These are phyloP conservation scores for Drepana falcataria DNA, from an alignment of 2,888 invertebrate genomes.

Conservation along the genomic window DNA sequence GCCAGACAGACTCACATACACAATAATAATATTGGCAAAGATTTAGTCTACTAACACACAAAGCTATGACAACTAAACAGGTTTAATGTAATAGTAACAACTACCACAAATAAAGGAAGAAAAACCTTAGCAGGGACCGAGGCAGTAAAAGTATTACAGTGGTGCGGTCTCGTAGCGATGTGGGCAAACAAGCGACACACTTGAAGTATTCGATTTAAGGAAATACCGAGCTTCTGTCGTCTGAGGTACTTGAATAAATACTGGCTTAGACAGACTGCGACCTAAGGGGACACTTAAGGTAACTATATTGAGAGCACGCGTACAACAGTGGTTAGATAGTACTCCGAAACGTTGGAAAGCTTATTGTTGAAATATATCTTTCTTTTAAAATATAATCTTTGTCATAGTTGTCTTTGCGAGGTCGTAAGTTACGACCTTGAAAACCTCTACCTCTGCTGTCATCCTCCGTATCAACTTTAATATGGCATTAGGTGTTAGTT, in stretches of 20 bases:
- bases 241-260: conserved; percentile 1
- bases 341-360: no score
- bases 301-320: conserved; percentile 7
- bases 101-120: background rate
- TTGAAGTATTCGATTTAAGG: conserved; percentile 29
- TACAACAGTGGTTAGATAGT: conserved; percentile 2
- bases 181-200: conserved; percentile 25
- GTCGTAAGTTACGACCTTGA: no score
- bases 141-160: conserved; percentile 9
- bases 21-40: no score
- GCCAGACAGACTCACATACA: no score
- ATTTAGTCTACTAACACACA: no score
- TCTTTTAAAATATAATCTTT: no score
- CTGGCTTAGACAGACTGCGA: background rate
- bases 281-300: background rate
- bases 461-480: no score
- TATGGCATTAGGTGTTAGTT: no score
- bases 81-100: background rate
- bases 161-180: conserved; percentile 17
- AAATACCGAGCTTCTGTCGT: conserved; percentile 19
- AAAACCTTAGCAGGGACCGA: background rate
- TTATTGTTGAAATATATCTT: no score
- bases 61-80: background rate
- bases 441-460: no score
- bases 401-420: no score